Conservation (phyloP, 2,797 vertebrate genomes). For the Gobionotothen gibberifrons region DNA sequence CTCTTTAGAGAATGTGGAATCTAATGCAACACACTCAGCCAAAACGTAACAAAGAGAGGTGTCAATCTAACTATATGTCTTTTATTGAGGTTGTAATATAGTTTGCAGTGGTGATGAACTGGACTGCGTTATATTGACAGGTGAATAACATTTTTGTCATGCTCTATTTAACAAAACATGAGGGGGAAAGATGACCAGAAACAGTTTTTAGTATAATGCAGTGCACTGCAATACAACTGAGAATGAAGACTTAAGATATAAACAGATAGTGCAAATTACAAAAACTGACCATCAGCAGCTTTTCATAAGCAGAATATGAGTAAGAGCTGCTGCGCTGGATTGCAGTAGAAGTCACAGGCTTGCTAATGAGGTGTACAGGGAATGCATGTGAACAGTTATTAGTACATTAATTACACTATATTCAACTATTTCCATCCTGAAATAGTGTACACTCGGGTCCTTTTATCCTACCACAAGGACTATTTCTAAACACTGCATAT, state of each 20-base stretch:
- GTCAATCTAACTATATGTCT: neutral
- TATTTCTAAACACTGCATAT: slow-evolving; percentile 1
- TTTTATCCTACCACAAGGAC: neutral
- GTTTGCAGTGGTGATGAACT: no score
- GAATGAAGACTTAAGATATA: neutral
- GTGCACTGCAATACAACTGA: neutral
- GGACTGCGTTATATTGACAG: no score
- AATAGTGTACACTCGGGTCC: slow-evolving; percentile 2
- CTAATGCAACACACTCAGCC: neutral
- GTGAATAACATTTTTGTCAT: no score
- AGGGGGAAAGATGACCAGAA: neutral
- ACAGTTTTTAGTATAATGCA: neutral
- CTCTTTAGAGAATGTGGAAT: neutral
- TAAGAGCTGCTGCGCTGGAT: neutral
- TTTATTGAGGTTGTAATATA: neutral
- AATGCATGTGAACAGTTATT: neutral
- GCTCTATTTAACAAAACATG: neutral
- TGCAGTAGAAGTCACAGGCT: neutral
- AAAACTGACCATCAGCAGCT: neutral
- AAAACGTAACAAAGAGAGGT: no score
- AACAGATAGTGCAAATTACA: neutral
- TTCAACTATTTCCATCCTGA: slow-evolving; percentile 1
- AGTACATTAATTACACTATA: neutral
- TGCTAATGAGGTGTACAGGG: slow-evolving; percentile 13
- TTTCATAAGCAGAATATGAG: neutral